A percentile compares a stretch with the other conserved stretches of the same genome.
Conservation (phyloP, 2,113 vertebrate genomes). For the Ailuropoda melanoleuca region DNA sequence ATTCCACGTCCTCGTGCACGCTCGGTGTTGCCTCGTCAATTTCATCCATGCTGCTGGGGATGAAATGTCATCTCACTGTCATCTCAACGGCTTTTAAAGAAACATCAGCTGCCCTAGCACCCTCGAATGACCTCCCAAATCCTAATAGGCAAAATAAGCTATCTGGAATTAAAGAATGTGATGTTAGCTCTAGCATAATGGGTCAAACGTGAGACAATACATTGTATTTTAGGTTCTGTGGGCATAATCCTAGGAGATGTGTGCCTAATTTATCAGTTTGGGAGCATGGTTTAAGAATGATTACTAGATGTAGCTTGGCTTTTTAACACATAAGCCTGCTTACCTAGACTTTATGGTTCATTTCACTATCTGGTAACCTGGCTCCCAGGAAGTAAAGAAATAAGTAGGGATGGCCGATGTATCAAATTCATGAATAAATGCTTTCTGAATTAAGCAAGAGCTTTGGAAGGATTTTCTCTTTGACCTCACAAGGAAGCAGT, state of each 20-base stretch:
- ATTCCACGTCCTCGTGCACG: neutral
- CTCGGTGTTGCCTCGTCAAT: neutral
- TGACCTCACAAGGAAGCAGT: neutral
- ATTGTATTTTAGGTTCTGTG: neutral
- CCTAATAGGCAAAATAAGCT: neutral
- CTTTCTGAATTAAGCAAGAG: neutral
- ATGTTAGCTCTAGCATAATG: neutral
- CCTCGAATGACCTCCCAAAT: neutral
- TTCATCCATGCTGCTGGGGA: neutral
- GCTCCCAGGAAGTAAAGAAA: neutral
- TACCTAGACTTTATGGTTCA: neutral
- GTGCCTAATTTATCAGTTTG: neutral
- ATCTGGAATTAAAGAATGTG: neutral
- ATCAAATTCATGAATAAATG: neutral
- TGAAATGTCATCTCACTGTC: neutral
- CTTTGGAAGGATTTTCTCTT: neutral
- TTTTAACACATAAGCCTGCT: neutral
- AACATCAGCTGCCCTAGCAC: neutral
- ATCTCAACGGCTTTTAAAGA: neutral
- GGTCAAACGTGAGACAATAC: neutral
- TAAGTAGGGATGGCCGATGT: neutral
- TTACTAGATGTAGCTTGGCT: neutral
- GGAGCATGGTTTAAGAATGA: neutral
- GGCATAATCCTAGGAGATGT: neutral
- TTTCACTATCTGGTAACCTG: neutral